A percentile compares a stretch with the other conserved stretches of the same genome.
Conservation (phyloP, 2,113 vertebrate species). For the Uria lomvia region DNA sequence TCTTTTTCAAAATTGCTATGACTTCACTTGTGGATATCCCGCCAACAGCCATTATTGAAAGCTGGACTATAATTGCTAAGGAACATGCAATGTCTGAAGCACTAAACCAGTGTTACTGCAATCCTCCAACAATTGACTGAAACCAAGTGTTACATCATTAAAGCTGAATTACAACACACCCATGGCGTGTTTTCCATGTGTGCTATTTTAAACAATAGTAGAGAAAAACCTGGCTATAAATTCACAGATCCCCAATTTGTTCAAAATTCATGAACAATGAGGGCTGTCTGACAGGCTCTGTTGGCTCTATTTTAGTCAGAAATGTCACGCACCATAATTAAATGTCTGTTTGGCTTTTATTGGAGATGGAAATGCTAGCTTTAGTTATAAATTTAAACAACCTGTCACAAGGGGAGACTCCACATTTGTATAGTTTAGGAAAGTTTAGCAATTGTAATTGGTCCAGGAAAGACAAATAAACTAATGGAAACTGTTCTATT, state of each 20-base stretch:
- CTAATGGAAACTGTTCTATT: slow-evolving; percentile 60
- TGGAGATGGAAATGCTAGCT: slow-evolving; percentile 69
- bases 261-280: slow-evolving; percentile 70
- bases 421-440: slow-evolving; percentile 61
- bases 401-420: slow-evolving; percentile 64
- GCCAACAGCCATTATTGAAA: slow-evolving; percentile 80
- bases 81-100: slow-evolving; percentile 75
- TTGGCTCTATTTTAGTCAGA: slow-evolving; percentile 85
- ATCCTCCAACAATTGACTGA: slow-evolving; percentile 76
- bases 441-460: slow-evolving; percentile 70
- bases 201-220: slow-evolving; percentile 77
- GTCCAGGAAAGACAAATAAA: slow-evolving; percentile 75
- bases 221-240: slow-evolving; percentile 76
- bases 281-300: slow-evolving; percentile 70
- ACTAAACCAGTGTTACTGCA: slow-evolving; percentile 69
- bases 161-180: slow-evolving; percentile 74
- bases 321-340: slow-evolving; percentile 84
- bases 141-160: slow-evolving; percentile 84
- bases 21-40: slow-evolving; percentile 75
- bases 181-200: slow-evolving; percentile 78
- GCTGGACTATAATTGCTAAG: slow-evolving; percentile 78
- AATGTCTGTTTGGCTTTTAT: slow-evolving; percentile 75
- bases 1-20: slow-evolving; percentile 81
- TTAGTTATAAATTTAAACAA: slow-evolving; percentile 76
- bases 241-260: slow-evolving; percentile 77